Conservation (phyloP, 35 echinoderm and acorn worm genomes). For the Apostichopus parvimensis region DNA sequence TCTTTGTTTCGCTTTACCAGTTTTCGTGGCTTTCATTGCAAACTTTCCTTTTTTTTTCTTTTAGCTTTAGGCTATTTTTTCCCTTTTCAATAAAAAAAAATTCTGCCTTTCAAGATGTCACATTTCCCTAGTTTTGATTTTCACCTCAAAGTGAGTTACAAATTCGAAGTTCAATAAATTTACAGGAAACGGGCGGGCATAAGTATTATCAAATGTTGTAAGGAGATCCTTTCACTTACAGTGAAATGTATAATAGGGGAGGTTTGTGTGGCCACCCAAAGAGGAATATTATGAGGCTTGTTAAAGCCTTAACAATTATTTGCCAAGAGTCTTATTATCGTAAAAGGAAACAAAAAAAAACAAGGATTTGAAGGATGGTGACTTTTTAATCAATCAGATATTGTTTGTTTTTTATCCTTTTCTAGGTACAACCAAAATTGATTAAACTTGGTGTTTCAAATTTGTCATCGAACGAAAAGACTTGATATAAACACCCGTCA, state of each 20-base stretch:
- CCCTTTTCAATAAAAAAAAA: not conserved
- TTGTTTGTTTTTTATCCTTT: not conserved
- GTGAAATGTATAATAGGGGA: not conserved
- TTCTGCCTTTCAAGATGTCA: slow-evolving; percentile 20
- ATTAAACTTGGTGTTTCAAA: not conserved
- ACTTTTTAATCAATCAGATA: not conserved
- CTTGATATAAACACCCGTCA: not conserved
- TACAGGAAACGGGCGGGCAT: not conserved
- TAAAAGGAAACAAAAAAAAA: not conserved
- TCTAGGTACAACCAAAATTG: not conserved
- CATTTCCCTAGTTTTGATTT: slow-evolving; percentile 22
- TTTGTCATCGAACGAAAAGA: not conserved
- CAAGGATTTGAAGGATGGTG: not conserved
- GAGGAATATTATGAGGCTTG: not conserved
- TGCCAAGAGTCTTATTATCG: not conserved
- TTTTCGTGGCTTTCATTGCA: not conserved
- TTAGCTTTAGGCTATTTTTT: not conserved
- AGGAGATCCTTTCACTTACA: not conserved
- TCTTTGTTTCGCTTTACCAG: not conserved
- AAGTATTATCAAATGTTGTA: not conserved
- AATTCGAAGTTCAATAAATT: not conserved
- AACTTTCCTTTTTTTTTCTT: not conserved
- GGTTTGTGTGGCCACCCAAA: not conserved
- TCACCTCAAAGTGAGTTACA: not conserved
- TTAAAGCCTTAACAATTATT: not conserved